Evolutionary conservation across 2,797 vertebrate species (phyloP).

Genomic region (Muscicapa striata): DNA sequence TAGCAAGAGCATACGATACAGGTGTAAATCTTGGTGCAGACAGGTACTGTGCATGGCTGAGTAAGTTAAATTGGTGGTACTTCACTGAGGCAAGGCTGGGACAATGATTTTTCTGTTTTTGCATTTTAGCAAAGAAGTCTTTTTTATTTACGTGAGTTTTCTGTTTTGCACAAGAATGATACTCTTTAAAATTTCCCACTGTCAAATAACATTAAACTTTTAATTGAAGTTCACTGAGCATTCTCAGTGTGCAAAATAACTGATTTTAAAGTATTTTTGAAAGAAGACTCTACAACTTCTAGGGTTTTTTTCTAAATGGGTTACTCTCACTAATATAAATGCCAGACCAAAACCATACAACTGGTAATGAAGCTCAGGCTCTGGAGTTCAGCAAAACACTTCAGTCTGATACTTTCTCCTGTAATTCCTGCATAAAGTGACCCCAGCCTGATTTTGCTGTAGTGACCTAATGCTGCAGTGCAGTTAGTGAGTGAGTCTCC

Average conservation of each 20-base stretch:
- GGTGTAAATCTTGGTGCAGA: slow-evolving; percentile 86
- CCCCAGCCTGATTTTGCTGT: neutral
- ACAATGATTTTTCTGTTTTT: neutral
- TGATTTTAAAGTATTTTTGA: neutral
- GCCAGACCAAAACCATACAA: neutral
- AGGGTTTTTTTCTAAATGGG: neutral
- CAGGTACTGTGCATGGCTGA: slow-evolving; percentile 78
- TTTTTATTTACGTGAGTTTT: neutral
- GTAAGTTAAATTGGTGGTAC: neutral
- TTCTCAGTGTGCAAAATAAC: neutral
- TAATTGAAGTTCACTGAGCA: neutral
- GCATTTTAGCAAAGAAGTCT: neutral
- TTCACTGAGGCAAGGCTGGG: neutral
- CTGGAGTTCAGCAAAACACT: neutral
- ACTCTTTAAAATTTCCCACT: neutral
- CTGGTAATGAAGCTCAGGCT: neutral
- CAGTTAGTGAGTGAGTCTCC: neutral
- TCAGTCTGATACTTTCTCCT: neutral
- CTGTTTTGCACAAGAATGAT: neutral
- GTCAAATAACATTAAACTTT: neutral
- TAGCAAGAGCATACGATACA: slow-evolving; percentile 90
- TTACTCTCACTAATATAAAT: neutral
- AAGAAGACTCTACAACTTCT: neutral
- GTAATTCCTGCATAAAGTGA: neutral
- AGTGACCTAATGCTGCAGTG: neutral